These are phyloP conservation scores for Cyrtonyx montezumae DNA, from an alignment of 2,113 vertebrate species.

Conservation along the genomic window DNA sequence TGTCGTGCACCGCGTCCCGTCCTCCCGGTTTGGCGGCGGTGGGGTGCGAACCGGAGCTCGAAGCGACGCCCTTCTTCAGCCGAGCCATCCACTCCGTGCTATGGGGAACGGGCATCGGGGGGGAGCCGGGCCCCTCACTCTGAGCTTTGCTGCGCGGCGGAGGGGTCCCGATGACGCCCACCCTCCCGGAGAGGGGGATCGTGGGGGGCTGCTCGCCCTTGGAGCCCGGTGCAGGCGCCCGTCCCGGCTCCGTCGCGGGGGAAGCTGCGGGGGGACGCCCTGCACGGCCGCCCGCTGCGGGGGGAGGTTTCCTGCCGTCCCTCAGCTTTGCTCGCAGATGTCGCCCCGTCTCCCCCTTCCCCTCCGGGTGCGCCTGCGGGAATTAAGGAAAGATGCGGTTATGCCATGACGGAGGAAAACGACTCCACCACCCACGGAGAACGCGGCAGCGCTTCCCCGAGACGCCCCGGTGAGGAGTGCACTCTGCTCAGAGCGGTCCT, in stretches of 20 bases:
- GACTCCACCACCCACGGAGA: not conserved
- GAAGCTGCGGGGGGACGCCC: not conserved
- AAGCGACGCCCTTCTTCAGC: not conserved
- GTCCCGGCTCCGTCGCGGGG: not conserved
- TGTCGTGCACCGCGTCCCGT: not conserved
- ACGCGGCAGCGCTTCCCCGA: not conserved
- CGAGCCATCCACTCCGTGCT: rapidly evolving
- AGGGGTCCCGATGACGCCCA: not conserved
- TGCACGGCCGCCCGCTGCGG: rapidly evolving
- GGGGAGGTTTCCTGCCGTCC: not conserved
- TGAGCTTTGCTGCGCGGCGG: not conserved
- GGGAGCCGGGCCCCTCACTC: not conserved
- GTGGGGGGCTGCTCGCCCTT: not conserved
- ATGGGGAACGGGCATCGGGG: not conserved
- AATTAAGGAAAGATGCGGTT: not conserved
- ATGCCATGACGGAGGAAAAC: not conserved
- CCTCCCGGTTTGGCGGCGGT: not conserved
- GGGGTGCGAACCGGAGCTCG: not conserved
- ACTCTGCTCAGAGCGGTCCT: not conserved
- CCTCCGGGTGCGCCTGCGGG: not conserved
- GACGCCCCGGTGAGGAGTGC: rapidly evolving
- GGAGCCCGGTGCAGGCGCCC: rapidly evolving
- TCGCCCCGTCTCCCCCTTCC: not conserved
- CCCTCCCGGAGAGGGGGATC: not conserved
- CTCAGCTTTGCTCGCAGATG: constrained; percentile 43